These are phyloP conservation scores for Eugnorisma glareosa DNA, from an alignment of 2,888 invertebrate genomes.

Conservation along the genomic window DNA sequence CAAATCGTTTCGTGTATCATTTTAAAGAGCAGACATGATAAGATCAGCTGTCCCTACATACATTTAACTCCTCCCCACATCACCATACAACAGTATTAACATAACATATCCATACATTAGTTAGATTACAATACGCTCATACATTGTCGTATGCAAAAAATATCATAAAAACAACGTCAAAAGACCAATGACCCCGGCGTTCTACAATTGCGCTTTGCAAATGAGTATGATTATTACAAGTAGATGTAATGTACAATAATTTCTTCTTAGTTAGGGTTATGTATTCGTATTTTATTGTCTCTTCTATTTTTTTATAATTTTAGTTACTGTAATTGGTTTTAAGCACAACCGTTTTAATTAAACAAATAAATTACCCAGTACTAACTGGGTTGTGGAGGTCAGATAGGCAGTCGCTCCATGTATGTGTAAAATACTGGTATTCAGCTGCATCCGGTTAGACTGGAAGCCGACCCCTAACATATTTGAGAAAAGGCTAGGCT, in stretches of 20 bases:
- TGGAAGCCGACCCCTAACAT: no score
- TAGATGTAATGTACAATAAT: conserved; percentile 31
- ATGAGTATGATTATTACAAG: conserved; percentile 48
- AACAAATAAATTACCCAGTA: no score
- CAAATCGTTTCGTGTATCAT: not conserved
- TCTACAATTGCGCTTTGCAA: conserved; percentile 49
- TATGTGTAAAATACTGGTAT: no score
- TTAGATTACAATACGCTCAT: conserved; percentile 49
- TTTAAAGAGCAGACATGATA: conserved; percentile 7
- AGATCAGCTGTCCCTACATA: conserved; percentile 12
- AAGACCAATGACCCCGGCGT: conserved; percentile 62
- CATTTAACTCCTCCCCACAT: conserved; percentile 9
- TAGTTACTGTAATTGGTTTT: no score
- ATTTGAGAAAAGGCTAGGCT: no score
- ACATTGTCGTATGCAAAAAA: conserved; percentile 41
- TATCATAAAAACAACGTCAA: conserved; percentile 42
- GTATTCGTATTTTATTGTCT: no score
- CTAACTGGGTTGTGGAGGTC: no score
- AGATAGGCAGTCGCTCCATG: no score
- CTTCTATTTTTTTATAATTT: no score
- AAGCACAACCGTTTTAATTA: no score
- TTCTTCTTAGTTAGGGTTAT: conserved; percentile 35
- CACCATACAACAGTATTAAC: conserved; percentile 20
- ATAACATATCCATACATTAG: conserved; percentile 53
- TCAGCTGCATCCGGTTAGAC: no score